These are phyloP conservation scores for Eurois occulta DNA, from an alignment of 2,888 invertebrate species.

Conservation along the genomic window DNA sequence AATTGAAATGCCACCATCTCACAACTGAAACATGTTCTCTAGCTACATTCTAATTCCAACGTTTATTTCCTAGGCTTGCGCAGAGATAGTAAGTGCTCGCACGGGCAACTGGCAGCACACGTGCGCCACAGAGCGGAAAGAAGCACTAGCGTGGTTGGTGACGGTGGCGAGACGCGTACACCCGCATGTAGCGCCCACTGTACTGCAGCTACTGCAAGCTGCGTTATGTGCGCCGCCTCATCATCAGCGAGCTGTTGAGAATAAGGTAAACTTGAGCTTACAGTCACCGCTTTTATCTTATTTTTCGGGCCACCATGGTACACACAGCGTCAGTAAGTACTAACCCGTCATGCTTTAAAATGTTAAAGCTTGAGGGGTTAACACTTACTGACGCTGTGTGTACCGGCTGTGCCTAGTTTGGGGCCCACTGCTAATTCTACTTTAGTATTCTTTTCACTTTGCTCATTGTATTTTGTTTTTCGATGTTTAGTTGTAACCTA, in stretches of 20 bases:
- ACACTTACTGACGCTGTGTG: too few species aligned
- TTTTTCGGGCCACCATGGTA: neutral
- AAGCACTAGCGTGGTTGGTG: conserved; percentile 95
- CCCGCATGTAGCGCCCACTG: conserved; percentile 97
- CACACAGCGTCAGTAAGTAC: too few species aligned
- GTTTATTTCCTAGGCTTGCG: conserved; percentile 91
- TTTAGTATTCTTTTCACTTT: neutral
- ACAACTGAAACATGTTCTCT: neutral
- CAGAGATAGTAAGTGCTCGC: conserved; percentile 97
- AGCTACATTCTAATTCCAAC: neutral
- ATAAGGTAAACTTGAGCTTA: conserved; percentile 51
- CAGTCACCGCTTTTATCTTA: neutral
- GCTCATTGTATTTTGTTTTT: neutral
- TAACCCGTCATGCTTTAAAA: too few species aligned
- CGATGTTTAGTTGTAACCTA: neutral
- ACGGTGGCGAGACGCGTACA: conserved; percentile 96
- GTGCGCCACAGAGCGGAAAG: conserved; percentile 93
- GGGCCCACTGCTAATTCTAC: neutral
- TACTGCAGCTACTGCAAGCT: conserved; percentile 96
- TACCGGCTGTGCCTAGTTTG: neutral
- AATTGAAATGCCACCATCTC: neutral
- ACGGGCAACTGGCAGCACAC: conserved; percentile 99
- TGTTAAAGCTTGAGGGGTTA: too few species aligned
- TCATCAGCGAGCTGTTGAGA: conserved; percentile 48
- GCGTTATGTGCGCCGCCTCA: conserved; percentile 92